Evolutionary conservation across 2,888 invertebrate genomes (phyloP).

Genomic region (Poecilus cupreus): DNA sequence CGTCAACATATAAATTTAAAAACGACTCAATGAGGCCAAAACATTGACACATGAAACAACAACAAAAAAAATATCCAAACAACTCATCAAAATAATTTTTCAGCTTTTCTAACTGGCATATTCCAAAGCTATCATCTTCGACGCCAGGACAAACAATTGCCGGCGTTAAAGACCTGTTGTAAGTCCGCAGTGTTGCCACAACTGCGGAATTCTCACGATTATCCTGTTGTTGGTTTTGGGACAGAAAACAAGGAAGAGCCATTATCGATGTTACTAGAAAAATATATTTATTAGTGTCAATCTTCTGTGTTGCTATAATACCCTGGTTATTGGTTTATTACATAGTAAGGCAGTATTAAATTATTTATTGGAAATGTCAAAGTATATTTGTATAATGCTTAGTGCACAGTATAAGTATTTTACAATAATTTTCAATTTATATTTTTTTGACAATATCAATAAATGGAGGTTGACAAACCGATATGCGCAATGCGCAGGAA

Average conservation of each 20-base stretch:
- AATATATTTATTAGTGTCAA: conserved; percentile 52
- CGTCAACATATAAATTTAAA: no score
- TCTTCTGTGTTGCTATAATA: conserved; percentile 18
- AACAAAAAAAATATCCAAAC: not conserved
- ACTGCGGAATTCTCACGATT: conserved; percentile 48
- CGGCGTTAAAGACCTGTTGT: conserved; percentile 36
- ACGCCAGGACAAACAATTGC: conserved; percentile 16
- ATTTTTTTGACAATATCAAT: no score
- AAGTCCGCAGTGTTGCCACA: conserved; percentile 41
- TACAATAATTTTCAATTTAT: not conserved
- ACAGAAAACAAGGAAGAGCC: conserved; percentile 41
- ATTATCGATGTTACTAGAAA: conserved; percentile 48
- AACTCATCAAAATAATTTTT: no score
- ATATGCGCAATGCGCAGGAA: no score
- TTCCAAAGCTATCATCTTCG: no score
- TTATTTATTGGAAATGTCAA: not conserved
- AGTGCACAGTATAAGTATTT: not conserved
- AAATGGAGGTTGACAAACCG: no score
- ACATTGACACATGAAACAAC: not conserved
- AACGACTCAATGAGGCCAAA: no score
- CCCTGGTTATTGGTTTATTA: conserved; percentile 14
- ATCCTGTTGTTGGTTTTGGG: conserved; percentile 39
- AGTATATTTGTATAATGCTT: not conserved
- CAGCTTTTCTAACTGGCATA: no score
- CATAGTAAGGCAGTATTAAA: not conserved